phyloP scores from a whole-genome alignment of 2,888 invertebrate genomes.

The Catocala nupta region DNA sequence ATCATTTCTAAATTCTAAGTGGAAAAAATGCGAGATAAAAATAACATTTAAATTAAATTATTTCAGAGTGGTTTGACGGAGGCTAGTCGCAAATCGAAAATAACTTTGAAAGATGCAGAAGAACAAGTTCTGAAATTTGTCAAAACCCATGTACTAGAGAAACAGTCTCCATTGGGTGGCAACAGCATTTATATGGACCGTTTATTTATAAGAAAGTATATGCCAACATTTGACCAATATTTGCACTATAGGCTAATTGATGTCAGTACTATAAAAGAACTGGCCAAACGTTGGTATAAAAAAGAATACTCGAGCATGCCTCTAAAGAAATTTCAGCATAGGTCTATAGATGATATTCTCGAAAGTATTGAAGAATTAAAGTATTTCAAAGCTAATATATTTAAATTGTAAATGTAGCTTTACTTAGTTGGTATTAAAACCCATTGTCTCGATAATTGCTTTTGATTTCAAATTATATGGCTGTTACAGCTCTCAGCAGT shows the following conservation, averaged over 20 bases:
- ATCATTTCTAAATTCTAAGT: too few relatives aligned
- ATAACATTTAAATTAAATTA: slow-evolving; percentile 1
- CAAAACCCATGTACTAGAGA: slow-evolving; percentile 83
- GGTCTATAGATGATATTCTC: slow-evolving; percentile 93
- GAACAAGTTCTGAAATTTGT: slow-evolving; percentile 91
- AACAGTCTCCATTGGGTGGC: slow-evolving; percentile 93
- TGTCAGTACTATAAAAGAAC: slow-evolving; percentile 96
- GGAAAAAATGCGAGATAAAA: too few relatives aligned
- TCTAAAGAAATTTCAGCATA: slow-evolving; percentile 89
- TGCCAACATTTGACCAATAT: slow-evolving; percentile 93
- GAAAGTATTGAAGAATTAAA: slow-evolving; percentile 95
- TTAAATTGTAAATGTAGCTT: slow-evolving; percentile 69
- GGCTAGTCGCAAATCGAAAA: slow-evolving; percentile 90
- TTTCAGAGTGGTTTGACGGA: slow-evolving; percentile 93
- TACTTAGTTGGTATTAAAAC: too few relatives aligned
- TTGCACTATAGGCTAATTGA: slow-evolving; percentile 97
- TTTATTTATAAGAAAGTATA: slow-evolving; percentile 92
- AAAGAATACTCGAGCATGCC: slow-evolving; percentile 87
- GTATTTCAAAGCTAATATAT: slow-evolving; percentile 91
- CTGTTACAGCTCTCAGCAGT: too few relatives aligned
- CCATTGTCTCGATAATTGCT: too few relatives aligned
- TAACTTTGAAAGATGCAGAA: slow-evolving; percentile 91
- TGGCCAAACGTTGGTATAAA: slow-evolving; percentile 93
- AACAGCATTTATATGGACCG: slow-evolving; percentile 96
- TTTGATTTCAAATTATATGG: too few relatives aligned